A percentile compares a stretch with the other conserved stretches of the same genome.
Conservation (phyloP, 2,797 vertebrate species). For the Thalassophryne amazonica region DNA sequence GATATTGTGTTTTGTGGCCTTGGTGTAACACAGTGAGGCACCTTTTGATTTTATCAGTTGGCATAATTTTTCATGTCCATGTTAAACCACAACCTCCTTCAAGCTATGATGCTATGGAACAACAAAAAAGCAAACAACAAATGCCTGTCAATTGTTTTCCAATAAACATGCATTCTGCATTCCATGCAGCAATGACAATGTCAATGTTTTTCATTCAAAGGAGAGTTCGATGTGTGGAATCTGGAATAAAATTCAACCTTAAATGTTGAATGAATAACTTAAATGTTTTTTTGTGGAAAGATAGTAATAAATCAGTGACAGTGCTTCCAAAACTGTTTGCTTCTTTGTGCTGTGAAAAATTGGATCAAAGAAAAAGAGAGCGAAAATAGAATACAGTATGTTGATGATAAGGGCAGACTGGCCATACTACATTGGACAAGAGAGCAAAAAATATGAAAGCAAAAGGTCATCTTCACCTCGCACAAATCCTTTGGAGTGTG, state of each 20-base stretch:
- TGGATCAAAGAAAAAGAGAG: conserved; percentile 43
- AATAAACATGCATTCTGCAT: not conserved
- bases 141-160: not conserved
- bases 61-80: conserved; percentile 1
- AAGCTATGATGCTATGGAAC: not conserved
- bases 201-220: not conserved
- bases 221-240: not conserved
- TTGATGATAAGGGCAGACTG: conserved; percentile 27
- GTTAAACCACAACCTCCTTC: not conserved
- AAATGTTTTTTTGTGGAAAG: too few species aligned
- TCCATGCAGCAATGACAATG: not conserved
- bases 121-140: not conserved
- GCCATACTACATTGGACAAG: conserved; percentile 20
- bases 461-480: conserved; percentile 29
- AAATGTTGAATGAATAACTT: too few species aligned
- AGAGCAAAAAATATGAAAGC: not conserved
- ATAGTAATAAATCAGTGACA: conserved; percentile 24
- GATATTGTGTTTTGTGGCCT: not conserved
- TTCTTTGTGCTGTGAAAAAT: conserved; percentile 13
- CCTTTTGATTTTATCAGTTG: not conserved
- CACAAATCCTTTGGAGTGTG: conserved; percentile 24
- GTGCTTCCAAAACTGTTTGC: conserved; percentile 19
- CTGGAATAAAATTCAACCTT: too few species aligned
- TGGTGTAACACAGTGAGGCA: not conserved
- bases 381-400: conserved; percentile 29